Conservation (phyloP, 2,888 invertebrate genomes). For the Eupeodes luniger region DNA sequence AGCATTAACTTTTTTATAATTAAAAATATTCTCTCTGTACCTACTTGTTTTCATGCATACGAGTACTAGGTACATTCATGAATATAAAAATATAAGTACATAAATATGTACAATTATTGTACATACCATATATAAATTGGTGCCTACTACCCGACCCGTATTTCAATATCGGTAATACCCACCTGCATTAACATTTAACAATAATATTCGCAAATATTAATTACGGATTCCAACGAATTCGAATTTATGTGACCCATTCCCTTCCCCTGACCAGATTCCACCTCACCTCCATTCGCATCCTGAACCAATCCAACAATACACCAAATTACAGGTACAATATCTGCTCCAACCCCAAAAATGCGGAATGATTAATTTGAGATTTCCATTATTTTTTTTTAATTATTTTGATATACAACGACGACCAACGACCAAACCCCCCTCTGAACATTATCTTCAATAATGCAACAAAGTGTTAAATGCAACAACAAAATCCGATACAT, state of each 20-base stretch:
- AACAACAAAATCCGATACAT: conserved; percentile 5
- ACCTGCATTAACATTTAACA: conserved; percentile 34
- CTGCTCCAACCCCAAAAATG: not conserved
- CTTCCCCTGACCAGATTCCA: not conserved
- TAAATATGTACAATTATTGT: not conserved
- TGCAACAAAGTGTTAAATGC: conserved; percentile 14
- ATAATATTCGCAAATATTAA: conserved; percentile 43
- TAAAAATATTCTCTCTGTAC: not conserved
- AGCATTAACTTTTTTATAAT: not conserved
- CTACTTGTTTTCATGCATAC: not conserved
- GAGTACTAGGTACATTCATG: too few species aligned
- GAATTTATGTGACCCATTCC: not conserved
- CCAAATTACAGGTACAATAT: conserved; percentile 11
- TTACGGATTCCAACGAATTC: conserved; percentile 29
- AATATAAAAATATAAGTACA: not conserved
- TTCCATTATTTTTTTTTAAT: conserved; percentile 24
- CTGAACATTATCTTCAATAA: conserved; percentile 1
- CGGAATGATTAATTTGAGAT: conserved; percentile 45
- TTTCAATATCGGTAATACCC: not conserved
- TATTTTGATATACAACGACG: too few species aligned
- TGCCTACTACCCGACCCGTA: too few species aligned
- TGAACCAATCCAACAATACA: not conserved
- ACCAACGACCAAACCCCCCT: not conserved
- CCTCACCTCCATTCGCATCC: not conserved
- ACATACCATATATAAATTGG: not conserved